A percentile compares a stretch with the other conserved stretches of the same genome.
These are phyloP conservation scores for Nematostella vectensis DNA, from an alignment of 92 coral and sea anemone genomes.

Conservation along the genomic window DNA sequence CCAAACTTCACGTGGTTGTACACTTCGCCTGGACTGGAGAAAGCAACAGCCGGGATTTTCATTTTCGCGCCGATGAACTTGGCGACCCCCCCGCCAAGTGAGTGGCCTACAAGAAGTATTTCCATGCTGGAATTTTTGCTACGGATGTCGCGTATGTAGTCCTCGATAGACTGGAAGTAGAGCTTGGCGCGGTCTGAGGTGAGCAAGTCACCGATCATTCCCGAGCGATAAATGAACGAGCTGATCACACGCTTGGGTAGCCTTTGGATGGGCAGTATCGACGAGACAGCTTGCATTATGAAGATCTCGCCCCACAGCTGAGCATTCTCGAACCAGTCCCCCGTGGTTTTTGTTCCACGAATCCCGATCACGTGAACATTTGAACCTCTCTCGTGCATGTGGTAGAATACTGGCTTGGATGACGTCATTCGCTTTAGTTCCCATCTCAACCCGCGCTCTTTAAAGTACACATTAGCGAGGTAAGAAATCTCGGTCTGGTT, in stretches of 20 bases:
- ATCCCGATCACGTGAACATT: slow-evolving; percentile 39
- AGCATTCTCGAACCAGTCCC: slow-evolving; percentile 42
- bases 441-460: slow-evolving; percentile 29
- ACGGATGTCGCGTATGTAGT: slow-evolving; percentile 13
- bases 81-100: slow-evolving; percentile 63
- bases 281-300: slow-evolving; percentile 32
- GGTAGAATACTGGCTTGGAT: slow-evolving; percentile 32
- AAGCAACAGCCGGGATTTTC: slow-evolving; percentile 34
- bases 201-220: slow-evolving; percentile 33
- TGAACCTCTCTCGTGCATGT: slow-evolving; percentile 11
- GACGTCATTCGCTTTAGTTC: slow-evolving; percentile 9
- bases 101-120: slow-evolving; percentile 49
- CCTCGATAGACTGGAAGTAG: slow-evolving; percentile 31
- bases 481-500: slow-evolving; percentile 2
- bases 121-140: slow-evolving; percentile 8
- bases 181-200: slow-evolving; percentile 21
- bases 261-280: slow-evolving; percentile 36
- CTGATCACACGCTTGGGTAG: slow-evolving; percentile 36
- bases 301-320: slow-evolving; percentile 52
- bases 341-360: slow-evolving; percentile 25
- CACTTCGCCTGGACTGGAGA: slow-evolving; percentile 56
- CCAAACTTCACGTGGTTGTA: slow-evolving; percentile 40
- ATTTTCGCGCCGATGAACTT: slow-evolving; percentile 57
- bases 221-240: slow-evolving; percentile 23
- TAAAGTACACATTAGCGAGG: slow-evolving; percentile 28